A percentile compares a stretch with the other conserved stretches of the same genome.
These are phyloP conservation scores for Idris sp. DNA, from an alignment of 1,140 invertebrate species.

Conservation along the genomic window DNA sequence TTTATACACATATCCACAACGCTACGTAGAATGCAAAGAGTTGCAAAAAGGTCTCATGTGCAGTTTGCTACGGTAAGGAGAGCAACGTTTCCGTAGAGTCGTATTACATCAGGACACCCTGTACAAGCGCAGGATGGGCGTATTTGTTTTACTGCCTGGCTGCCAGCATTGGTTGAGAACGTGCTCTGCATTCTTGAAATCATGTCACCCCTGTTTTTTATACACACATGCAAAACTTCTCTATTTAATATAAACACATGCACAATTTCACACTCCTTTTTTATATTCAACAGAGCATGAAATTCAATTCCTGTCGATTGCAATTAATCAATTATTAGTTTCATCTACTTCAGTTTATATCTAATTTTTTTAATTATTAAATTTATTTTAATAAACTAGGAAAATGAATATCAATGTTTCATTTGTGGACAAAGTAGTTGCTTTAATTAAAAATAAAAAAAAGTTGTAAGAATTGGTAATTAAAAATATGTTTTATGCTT, in stretches of 20 bases:
- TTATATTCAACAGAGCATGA: too few species aligned
- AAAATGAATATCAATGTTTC: too few species aligned
- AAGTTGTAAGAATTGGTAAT: too few species aligned
- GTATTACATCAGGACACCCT: conserved; percentile 71
- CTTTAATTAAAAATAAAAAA: too few species aligned
- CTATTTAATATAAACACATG: conserved; percentile 50
- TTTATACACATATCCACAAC: conserved; percentile 56
- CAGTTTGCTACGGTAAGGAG: conserved; percentile 68
- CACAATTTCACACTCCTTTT: conserved; percentile 35
- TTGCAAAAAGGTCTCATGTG: conserved; percentile 65
- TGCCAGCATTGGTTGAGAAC: conserved; percentile 77
- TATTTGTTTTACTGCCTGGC: conserved; percentile 79
- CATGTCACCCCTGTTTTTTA: conserved; percentile 74
- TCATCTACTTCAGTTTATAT: too few species aligned
- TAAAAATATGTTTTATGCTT: too few species aligned
- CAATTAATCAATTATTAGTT: too few species aligned
- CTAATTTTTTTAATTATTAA: too few species aligned
- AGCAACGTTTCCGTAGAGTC: conserved; percentile 58
- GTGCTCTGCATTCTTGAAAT: conserved; percentile 77
- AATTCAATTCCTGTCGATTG: too few species aligned
- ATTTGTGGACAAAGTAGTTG: too few species aligned
- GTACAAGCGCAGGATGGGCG: conserved; percentile 70
- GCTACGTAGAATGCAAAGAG: conserved; percentile 51
- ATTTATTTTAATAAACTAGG: too few species aligned
- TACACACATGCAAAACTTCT: conserved; percentile 41